Conservation (phyloP, 2,797 vertebrate genomes). For the Sebastes flavidus region DNA sequence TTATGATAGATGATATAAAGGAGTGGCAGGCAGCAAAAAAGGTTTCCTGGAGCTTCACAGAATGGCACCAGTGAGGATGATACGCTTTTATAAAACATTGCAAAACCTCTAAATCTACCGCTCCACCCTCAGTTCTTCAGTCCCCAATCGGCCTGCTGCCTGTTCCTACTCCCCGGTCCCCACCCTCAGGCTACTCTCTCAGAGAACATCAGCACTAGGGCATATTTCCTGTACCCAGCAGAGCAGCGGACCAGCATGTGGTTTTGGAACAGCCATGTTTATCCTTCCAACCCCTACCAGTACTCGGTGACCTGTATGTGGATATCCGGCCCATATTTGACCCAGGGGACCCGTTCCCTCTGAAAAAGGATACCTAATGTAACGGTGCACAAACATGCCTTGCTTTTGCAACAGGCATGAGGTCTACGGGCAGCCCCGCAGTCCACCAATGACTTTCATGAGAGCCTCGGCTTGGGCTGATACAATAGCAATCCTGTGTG, state of each 20-base stretch:
- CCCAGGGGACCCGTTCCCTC: slow-evolving; percentile 95
- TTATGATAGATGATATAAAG: slow-evolving; percentile 19
- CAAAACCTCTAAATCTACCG: slow-evolving; percentile 34
- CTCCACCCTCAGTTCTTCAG: slow-evolving; percentile 31
- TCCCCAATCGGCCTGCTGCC: slow-evolving; percentile 25
- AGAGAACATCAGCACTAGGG: slow-evolving; percentile 82
- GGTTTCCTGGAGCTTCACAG: slow-evolving; percentile 19
- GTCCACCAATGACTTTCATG: slow-evolving; percentile 85
- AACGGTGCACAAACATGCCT: slow-evolving; percentile 94
- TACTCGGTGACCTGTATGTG: slow-evolving; percentile 93
- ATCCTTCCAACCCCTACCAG: slow-evolving; percentile 88
- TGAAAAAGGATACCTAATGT: slow-evolving; percentile 99
- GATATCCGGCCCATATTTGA: slow-evolving; percentile 97
- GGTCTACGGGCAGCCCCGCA: slow-evolving; percentile 88
- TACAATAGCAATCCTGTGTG: slow-evolving; percentile 94
- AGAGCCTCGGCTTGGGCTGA: slow-evolving; percentile 88
- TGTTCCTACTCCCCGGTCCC: slow-evolving; percentile 55
- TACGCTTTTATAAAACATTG: slow-evolving; percentile 23
- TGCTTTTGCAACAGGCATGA: slow-evolving; percentile 97
- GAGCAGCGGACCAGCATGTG: slow-evolving; percentile 90
- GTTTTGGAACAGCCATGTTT: slow-evolving; percentile 91
- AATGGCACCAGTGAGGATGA: slow-evolving; percentile 38
- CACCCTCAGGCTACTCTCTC: slow-evolving; percentile 71
- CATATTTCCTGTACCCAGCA: slow-evolving; percentile 86
- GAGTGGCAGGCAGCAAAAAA: background rate